Evolutionary conservation across 2,113 vertebrate genomes (phyloP), one percentile per base, ranked within the genome.

Genomic region (Python bivittatus): DNA sequence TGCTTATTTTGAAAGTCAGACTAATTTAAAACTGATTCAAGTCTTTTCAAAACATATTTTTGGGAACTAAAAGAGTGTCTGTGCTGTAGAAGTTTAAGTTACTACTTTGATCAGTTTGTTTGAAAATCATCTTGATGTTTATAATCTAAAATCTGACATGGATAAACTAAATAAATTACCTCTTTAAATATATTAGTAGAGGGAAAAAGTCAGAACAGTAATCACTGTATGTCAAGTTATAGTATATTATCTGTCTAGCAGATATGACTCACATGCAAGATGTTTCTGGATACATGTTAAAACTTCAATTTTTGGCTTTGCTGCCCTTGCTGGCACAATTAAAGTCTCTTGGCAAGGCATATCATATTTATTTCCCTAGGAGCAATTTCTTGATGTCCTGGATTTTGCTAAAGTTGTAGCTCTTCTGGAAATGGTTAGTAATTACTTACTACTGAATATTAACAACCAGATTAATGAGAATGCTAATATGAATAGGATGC

Each of bases 271-370:
- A 92, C 42, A 92, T 92, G 88, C 33, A 72, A 85, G 79, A 96
- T 95, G 60, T 17, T 33, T 93, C 93, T 96, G 97, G 95, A 96
- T 93, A 96, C 93, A 94, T 91, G 90, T 96, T 92, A 92, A 96
- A 94, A 91, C 93, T 93, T 91, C 94, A 95, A 95, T 97, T 96
- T 96, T 96, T 95, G 94, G 56, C 94, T 95, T 97, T 97, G 94
- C 91, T 96, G 83, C 92, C 88, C 91, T 96, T 95, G 90, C 92
- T 96, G 95, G 92, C 93, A 94, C 29, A 94, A 94, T 96, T 97
- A 89, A 94, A 95, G 86, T 94, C 96, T 96, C 95, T 72, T 96
- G 93, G 96, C 83, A 96, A 79, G 91, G 95, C 97, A 96, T 95
- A 94, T 22, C 86, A 84, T 88, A 91, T 95, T 91, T 92, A 92